phyloP scores from a whole-genome alignment of 2,888 invertebrate genomes.

The Encarsia formosa region DNA sequence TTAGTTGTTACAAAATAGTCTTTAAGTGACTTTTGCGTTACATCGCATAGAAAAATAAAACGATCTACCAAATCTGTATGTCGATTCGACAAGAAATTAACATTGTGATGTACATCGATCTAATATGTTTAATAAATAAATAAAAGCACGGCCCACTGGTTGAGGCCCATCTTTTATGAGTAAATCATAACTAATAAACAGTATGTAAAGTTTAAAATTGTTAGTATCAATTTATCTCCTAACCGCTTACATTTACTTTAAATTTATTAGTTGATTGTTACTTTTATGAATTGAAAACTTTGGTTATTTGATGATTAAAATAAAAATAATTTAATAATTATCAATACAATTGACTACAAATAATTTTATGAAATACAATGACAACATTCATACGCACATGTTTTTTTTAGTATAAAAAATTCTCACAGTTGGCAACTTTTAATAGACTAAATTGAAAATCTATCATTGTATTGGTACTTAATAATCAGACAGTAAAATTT shows the following conservation, averaged over 20 bases:
- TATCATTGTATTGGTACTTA: no score
- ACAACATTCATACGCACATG: not conserved
- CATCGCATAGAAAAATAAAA: conserved; percentile 29
- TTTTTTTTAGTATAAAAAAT: conserved; percentile 19
- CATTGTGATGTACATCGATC: conserved; percentile 46
- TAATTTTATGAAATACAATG: conserved; percentile 13
- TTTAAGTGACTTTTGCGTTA: conserved; percentile 34
- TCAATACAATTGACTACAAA: conserved; percentile 16
- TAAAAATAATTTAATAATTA: conserved; percentile 20
- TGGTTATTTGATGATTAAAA: conserved; percentile 6
- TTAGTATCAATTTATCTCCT: not conserved
- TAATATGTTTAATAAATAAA: conserved; percentile 41
- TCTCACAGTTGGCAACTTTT: conserved; percentile 15
- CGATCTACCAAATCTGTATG: conserved; percentile 32
- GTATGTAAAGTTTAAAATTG: conserved; percentile 44
- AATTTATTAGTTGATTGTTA: no score
- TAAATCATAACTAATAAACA: conserved; percentile 47
- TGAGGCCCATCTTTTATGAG: conserved; percentile 45
- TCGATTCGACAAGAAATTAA: conserved; percentile 41
- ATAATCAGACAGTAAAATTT: no score
- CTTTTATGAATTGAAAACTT: conserved; percentile 2
- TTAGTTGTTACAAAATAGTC: not conserved
- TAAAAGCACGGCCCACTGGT: conserved; percentile 44
- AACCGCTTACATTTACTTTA: no score
- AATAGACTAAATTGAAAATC: conserved; percentile 6